phyloP scores from a whole-genome alignment of 1,140 invertebrate genomes.

The Branchinecta lindahli region DNA sequence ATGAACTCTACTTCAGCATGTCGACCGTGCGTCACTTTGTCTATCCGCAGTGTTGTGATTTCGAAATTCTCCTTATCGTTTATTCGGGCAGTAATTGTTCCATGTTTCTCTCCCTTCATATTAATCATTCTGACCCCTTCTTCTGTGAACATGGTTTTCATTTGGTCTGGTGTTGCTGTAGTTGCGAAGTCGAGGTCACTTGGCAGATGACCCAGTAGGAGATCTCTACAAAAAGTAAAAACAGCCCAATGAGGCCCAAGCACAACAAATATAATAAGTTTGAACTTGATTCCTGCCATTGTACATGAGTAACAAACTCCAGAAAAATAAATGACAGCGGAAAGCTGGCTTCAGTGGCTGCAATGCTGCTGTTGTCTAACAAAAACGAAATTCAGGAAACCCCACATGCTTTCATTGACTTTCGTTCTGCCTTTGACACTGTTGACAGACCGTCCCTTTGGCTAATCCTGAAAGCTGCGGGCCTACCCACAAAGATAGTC shows the following conservation, averaged over 20 bases:
- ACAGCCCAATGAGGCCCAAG: not conserved
- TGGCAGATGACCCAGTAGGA: slow-evolving; percentile 69
- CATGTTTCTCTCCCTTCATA: slow-evolving; percentile 85
- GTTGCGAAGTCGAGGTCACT: slow-evolving; percentile 96
- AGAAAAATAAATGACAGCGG: too few species aligned
- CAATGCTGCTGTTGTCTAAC: too few species aligned
- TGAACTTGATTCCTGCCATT: slow-evolving; percentile 3
- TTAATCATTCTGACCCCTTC: slow-evolving; percentile 86
- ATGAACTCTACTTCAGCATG: slow-evolving; percentile 90
- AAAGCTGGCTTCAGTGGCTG: too few species aligned
- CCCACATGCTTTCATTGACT: too few species aligned
- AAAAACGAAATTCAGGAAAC: too few species aligned
- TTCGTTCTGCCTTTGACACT: too few species aligned
- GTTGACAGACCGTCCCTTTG: too few species aligned
- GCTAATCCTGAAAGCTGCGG: too few species aligned
- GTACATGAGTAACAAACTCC: slow-evolving; percentile 2
- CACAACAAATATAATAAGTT: slow-evolving; percentile 23
- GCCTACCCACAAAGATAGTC: too few species aligned
- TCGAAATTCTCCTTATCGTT: slow-evolving; percentile 90
- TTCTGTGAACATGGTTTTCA: slow-evolving; percentile 82
- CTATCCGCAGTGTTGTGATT: slow-evolving; percentile 78
- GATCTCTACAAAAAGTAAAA: slow-evolving; percentile 45
- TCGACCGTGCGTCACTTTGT: slow-evolving; percentile 80
- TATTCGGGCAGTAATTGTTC: slow-evolving; percentile 90
- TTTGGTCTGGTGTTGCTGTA: slow-evolving; percentile 83